A percentile compares a stretch with the other conserved stretches of the same genome.
Conservation (phyloP, 1,140 invertebrate genomes). For the Drosophila chauvacae region DNA sequence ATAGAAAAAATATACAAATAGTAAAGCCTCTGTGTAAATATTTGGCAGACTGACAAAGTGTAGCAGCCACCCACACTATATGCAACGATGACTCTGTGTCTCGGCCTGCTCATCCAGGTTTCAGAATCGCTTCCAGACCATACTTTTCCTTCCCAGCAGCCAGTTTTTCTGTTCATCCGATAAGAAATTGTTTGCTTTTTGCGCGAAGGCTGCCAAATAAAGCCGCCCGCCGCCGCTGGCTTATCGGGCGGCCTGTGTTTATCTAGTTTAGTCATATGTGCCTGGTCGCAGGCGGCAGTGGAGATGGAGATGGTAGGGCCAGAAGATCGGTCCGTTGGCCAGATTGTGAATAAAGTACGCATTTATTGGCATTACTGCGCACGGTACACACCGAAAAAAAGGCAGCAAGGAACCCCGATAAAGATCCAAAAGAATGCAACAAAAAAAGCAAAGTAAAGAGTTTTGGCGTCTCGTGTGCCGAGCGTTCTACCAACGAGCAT, state of each 20-base stretch:
- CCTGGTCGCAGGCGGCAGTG: conserved; percentile 17
- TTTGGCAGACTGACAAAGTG: conserved; percentile 13
- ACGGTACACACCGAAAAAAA: conserved; percentile 38
- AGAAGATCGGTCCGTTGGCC: conserved; percentile 20
- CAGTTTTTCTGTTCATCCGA: conserved; percentile 25
- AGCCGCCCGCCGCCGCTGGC: conserved; percentile 14
- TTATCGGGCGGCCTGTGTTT: conserved; percentile 53
- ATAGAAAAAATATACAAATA: conserved; percentile 1
- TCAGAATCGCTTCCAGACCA: not conserved
- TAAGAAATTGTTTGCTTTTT: conserved; percentile 63
- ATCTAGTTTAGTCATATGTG: conserved; percentile 36
- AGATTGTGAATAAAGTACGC: conserved; percentile 11
- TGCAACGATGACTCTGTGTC: conserved; percentile 16
- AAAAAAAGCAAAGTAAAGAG: conserved; percentile 18
- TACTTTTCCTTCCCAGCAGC: not conserved
- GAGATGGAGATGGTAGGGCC: conserved; percentile 11
- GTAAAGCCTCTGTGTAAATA: conserved; percentile 4
- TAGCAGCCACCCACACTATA: conserved; percentile 1
- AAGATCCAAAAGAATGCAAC: conserved; percentile 29
- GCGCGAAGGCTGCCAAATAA: conserved; percentile 58
- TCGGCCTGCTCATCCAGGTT: conserved; percentile 5
- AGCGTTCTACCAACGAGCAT: conserved; percentile 9
- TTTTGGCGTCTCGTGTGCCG: conserved; percentile 74
- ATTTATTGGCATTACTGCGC: conserved; percentile 40
- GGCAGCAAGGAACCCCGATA: conserved; percentile 32